These are phyloP conservation scores for Trileptium ribeirensis DNA, from an alignment of 2,888 invertebrate species.

Conservation along the genomic window DNA sequence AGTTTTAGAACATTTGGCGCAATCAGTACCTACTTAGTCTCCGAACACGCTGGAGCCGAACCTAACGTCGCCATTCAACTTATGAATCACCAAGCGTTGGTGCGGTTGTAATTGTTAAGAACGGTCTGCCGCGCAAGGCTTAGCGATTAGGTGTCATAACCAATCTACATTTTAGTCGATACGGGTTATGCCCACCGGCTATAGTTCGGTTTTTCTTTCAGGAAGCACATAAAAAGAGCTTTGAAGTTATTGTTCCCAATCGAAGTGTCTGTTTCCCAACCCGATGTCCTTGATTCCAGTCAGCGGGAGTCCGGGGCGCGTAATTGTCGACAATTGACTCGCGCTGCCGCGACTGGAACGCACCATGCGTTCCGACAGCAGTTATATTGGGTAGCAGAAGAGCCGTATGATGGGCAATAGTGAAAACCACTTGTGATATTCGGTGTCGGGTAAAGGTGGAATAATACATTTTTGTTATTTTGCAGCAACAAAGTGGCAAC, in stretches of 20 bases:
- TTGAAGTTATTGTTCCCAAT: neutral
- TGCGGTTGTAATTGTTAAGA: neutral
- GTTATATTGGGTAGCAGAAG: neutral
- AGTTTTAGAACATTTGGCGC: conserved; percentile 5
- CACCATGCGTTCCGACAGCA: neutral
- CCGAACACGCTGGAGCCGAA: neutral
- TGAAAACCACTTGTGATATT: neutral
- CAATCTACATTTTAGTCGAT: neutral
- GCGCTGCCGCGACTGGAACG: neutral
- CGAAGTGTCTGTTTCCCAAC: neutral
- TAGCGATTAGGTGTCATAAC: neutral
- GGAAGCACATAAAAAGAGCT: neutral
- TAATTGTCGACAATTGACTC: neutral
- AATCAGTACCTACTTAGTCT: neutral
- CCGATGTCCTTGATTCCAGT: neutral
- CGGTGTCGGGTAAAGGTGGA: too few species aligned
- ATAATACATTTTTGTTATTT: too few species aligned
- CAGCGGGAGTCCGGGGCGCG: neutral
- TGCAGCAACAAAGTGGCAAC: neutral
- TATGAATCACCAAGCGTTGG: neutral
- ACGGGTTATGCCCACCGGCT: conserved; percentile 2
- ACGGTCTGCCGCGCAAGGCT: neutral
- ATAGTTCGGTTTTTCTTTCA: neutral
- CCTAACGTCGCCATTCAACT: neutral
- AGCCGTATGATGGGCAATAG: neutral